Conservation (phyloP, 2,113 vertebrate species). For the Zosterops hypoxanthus region DNA sequence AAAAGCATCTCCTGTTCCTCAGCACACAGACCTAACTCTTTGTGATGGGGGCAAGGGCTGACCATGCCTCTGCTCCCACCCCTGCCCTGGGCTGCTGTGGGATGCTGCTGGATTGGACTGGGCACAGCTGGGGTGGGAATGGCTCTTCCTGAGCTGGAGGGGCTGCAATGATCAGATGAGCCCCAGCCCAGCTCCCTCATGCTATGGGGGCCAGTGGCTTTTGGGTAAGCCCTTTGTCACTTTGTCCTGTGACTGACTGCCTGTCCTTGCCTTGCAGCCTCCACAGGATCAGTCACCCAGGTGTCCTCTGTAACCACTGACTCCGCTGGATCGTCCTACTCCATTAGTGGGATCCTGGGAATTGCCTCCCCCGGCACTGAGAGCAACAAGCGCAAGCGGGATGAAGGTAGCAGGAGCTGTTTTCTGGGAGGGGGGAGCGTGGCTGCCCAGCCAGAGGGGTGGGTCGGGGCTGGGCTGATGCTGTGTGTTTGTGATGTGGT, state of each 20-base stretch:
- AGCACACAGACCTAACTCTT: fast-evolving
- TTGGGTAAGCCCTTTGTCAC: fast-evolving
- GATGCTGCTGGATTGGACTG: background rate
- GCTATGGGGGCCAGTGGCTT: fast-evolving
- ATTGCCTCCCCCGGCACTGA: slow-evolving; percentile 89
- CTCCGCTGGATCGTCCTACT: slow-evolving; percentile 94
- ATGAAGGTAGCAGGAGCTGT: slow-evolving; percentile 84
- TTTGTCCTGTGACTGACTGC: background rate
- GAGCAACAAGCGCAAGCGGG: slow-evolving; percentile 94
- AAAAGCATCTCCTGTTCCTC: background rate
- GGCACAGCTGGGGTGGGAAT: background rate
- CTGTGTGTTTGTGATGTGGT: fast-evolving
- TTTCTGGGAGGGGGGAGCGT: fast-evolving
- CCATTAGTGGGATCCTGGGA: slow-evolving; percentile 97
- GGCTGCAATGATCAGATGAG: background rate
- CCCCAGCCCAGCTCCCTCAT: fast-evolving
- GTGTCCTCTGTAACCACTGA: slow-evolving; percentile 93
- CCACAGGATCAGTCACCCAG: slow-evolving; percentile 91
- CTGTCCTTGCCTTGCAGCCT: slow-evolving; percentile 76
- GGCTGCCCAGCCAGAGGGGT: fast-evolving
- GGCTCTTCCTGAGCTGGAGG: background rate
- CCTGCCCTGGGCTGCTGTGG: background rate
- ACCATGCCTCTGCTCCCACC: fast-evolving
- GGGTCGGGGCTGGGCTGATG: fast-evolving
- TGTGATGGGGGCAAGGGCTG: fast-evolving